These are phyloP conservation scores for Cirrhinus mrigala DNA, from an alignment of 2,797 vertebrate genomes.

Conservation along the genomic window DNA sequence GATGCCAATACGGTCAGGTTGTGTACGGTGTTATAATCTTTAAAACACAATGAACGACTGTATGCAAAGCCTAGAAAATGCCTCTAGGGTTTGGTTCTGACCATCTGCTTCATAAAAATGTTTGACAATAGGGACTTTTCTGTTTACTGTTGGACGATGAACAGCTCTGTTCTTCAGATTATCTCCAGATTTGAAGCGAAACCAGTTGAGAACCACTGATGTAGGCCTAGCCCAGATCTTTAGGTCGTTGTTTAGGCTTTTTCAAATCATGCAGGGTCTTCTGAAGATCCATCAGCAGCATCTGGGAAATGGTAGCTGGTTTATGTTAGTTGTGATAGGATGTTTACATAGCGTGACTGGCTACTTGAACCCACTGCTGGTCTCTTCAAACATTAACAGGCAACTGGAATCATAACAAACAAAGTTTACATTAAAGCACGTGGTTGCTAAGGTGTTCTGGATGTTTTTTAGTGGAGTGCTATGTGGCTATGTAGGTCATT, in stretches of 20 bases:
- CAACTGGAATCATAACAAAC: neutral
- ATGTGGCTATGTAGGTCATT: too few species aligned
- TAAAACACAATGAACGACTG: neutral
- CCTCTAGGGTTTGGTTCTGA: neutral
- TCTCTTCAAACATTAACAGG: neutral
- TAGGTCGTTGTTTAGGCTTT: neutral
- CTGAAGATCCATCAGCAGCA: neutral
- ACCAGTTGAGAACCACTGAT: neutral
- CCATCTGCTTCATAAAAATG: neutral
- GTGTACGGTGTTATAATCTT: neutral
- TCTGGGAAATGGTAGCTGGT: constrained; percentile 1
- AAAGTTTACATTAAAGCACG: neutral
- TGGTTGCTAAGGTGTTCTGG: neutral
- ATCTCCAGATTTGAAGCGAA: neutral
- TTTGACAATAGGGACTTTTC: neutral
- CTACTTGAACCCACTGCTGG: neutral
- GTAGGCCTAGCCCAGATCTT: neutral
- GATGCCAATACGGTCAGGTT: neutral
- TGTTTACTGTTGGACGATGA: neutral
- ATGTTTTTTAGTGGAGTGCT: neutral
- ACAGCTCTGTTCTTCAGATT: neutral
- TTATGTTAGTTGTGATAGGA: constrained; percentile 10
- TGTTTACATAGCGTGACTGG: constrained; percentile 3
- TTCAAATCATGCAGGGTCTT: neutral
- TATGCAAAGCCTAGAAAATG: neutral